Percentiles rank a stretch among this genome's conserved stretches.
Evolutionary conservation across 1,140 invertebrate species (phyloP).

Genomic region (Babylonia areolata): DNA sequence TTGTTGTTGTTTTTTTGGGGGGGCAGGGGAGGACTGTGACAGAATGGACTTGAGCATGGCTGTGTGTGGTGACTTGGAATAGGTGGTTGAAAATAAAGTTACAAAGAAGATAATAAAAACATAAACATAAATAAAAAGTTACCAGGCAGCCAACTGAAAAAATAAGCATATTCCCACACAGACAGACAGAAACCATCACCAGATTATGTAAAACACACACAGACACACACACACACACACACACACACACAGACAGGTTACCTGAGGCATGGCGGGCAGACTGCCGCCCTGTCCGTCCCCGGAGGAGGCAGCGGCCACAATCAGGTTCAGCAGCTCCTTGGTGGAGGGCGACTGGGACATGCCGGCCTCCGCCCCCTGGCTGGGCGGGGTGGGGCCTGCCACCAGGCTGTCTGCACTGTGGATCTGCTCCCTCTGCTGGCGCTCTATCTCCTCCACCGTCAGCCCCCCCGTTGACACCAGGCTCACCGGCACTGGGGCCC

Average conservation of each 20-base stretch:
- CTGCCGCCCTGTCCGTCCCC: conserved; percentile 23
- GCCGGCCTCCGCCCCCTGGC: not conserved
- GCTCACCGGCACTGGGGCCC: conserved; percentile 88
- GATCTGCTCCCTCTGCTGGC: conserved; percentile 77
- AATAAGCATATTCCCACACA: no score
- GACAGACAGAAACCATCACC: no score
- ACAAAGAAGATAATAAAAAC: no score
- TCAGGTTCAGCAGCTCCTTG: conserved; percentile 21
- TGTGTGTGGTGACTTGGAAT: no score
- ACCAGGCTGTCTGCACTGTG: not conserved
- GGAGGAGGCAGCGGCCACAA: not conserved
- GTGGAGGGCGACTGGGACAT: conserved; percentile 27
- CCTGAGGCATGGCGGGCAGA: conserved; percentile 35
- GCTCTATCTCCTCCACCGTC: conserved; percentile 91
- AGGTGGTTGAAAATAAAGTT: no score
- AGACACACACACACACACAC: no score
- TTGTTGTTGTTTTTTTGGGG: no score
- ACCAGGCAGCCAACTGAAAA: no score
- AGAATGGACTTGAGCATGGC: no score
- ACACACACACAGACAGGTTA: no score
- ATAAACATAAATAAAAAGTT: not conserved
- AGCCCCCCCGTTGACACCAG: conserved; percentile 88
- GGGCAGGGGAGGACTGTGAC: no score
- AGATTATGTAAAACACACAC: no score
- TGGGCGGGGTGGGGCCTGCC: not conserved